Base-by-base conservation (phyloP, 2,888 invertebrate genomes). In the Andrena bucephala region DNA sequence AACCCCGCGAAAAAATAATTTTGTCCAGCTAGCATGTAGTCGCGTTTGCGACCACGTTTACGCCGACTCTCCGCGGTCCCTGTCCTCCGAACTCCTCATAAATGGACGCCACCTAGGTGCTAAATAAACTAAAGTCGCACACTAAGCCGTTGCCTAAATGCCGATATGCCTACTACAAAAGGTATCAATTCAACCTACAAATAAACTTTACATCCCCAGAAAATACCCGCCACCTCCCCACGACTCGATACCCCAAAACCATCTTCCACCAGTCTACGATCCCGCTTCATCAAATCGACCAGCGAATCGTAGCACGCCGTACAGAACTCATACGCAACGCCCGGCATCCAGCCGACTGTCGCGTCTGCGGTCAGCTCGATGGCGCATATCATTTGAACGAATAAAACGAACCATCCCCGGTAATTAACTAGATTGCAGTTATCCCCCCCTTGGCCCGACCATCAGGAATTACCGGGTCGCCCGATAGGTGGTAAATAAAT, bases 271-370 rank as follows among this genome's bases (percentile, higher is more conserved):
- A 16, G 29, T 27, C 67, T 8, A 20, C 5, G 13, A 29, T 59
- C 16, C 7, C 31, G 60, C 13, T 27, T 36, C 62, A 69, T 54
- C 69, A 50, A 81, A 78, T 83, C 85, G 81, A 85, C 83, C 62
- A 60, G 57, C 33, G 31, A 70, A 70, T 57, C 68, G 62, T 54
- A 33, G 66, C 77, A 66, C 74, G 20, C 65, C 33, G 33, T 60
- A 16, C 63, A 74, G 60, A 81, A 87, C 83, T 85, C 78, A 75
- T 78, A 77, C 77, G 67, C 59, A 59, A 66, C 71, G 60, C 69
- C 63, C 54, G 27, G 69, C 42, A 20, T 4, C 20, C 42, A n/a
- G 1, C 71, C 77, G 77, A 52, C 57, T 24, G 54, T 8, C 65
- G 33, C 59, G 65, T 67, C 77, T 65, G 77, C 66, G 63, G 77